A percentile compares a stretch with the other conserved stretches of the same genome.
phyloP scores from a whole-genome alignment of 2,113 vertebrate species.

The Tragulus kanchil region DNA sequence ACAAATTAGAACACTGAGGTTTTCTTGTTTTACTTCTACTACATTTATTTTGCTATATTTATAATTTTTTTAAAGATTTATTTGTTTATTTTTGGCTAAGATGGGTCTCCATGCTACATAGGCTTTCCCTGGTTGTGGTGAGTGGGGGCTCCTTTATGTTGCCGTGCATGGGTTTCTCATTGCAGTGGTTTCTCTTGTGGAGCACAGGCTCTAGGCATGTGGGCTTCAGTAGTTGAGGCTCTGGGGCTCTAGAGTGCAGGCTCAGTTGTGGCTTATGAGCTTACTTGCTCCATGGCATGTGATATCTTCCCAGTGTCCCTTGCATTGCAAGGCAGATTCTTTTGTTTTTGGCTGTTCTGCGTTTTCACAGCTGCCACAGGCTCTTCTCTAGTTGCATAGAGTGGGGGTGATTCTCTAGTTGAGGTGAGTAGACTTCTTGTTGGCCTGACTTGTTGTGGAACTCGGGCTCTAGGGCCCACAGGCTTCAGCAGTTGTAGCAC shows the following conservation, averaged over 20 bases:
- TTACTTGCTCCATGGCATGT: background rate
- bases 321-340: background rate
- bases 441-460: no score
- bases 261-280: accelerated
- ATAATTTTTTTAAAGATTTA: background rate
- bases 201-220: background rate
- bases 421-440: no score
- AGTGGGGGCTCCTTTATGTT: background rate
- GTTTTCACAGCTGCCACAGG: no score
- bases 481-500: no score
- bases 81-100: background rate
- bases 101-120: background rate
- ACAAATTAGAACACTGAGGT: background rate
- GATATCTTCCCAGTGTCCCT: background rate
- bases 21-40: background rate
- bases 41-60: background rate
- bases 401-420: no score
- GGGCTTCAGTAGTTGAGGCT: background rate
- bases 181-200: accelerated
- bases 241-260: background rate
- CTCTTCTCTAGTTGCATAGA: no score
- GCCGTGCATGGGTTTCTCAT: background rate
- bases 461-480: no score
- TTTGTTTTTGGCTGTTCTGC: no score
- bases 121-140: background rate